These are phyloP conservation scores for Acheta domesticus DNA, from an alignment of 2,888 invertebrate species.

Conservation along the genomic window DNA sequence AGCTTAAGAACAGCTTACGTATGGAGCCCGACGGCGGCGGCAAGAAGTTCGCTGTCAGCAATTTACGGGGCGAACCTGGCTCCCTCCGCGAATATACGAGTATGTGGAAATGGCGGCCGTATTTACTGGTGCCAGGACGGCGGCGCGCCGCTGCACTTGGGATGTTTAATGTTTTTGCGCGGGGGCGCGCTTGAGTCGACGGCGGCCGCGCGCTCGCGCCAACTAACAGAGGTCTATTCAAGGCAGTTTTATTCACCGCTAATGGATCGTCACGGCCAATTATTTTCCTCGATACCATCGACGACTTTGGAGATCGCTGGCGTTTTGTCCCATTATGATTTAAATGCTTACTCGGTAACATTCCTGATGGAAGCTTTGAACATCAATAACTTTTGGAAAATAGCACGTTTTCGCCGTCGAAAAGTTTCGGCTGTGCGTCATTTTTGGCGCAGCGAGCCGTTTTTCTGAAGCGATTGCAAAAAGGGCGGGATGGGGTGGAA, in stretches of 20 bases:
- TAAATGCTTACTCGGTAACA: no score
- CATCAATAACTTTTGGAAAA: no score
- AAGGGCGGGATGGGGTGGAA: no score
- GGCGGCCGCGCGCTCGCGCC: neutral
- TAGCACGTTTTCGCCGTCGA: no score
- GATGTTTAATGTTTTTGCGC: neutral
- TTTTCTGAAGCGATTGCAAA: no score
- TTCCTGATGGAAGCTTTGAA: no score
- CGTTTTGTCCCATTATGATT: no score
- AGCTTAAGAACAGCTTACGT: slow-evolving; percentile 18
- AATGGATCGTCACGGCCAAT: slow-evolving; percentile 1
- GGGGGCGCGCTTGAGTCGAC: neutral
- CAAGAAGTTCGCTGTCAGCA: neutral
- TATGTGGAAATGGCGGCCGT: slow-evolving; percentile 5
- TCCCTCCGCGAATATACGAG: neutral
- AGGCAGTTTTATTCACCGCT: neutral
- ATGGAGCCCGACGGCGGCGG: neutral
- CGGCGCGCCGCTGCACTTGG: neutral
- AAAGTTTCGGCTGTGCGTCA: no score
- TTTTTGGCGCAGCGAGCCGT: no score
- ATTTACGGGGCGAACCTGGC: neutral
- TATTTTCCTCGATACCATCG: slow-evolving; percentile 7
- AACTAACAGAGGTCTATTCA: neutral
- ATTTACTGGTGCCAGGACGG: neutral
- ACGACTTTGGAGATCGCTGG: neutral